phyloP scores from a whole-genome alignment of 2,888 invertebrate species.

The Achlya flavicornis region DNA sequence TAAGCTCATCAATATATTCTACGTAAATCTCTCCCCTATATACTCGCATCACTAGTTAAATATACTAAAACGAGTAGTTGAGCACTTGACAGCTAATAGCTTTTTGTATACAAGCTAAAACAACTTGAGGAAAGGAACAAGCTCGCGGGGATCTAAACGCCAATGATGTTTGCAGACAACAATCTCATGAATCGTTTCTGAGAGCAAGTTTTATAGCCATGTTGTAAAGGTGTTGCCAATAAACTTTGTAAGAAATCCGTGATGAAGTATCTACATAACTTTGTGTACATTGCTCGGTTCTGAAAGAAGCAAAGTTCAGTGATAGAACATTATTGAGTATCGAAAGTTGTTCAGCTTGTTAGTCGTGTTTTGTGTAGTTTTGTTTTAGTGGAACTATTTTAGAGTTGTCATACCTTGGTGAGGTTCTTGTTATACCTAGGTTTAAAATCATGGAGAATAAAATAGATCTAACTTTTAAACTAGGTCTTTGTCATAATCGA shows the following conservation, averaged over 20 bases:
- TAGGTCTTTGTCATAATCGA: too few relatives aligned
- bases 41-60: neutral
- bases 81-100: neutral
- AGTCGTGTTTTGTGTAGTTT: neutral
- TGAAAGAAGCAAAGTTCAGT: neutral
- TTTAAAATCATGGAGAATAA: too few relatives aligned
- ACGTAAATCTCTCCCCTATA: neutral
- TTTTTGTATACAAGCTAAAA: neutral
- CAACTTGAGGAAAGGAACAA: neutral
- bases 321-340: conserved; percentile 4
- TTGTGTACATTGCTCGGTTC: neutral
- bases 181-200: conserved; percentile 35
- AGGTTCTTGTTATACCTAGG: too few relatives aligned
- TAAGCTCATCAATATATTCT: neutral
- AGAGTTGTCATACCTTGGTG: neutral
- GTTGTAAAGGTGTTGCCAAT: conserved; percentile 40
- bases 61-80: neutral
- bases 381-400: neutral
- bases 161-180: conserved; percentile 19
- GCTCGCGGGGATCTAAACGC: neutral
- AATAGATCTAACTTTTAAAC: too few relatives aligned
- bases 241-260: conserved; percentile 4
- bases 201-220: conserved; percentile 40
- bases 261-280: conserved; percentile 6
- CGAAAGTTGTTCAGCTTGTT: neutral